Evolutionary conservation across 2,113 vertebrate species (phyloP), one percentile per base, ranked within the genome.

Genomic region (Nanorana parkeri): DNA sequence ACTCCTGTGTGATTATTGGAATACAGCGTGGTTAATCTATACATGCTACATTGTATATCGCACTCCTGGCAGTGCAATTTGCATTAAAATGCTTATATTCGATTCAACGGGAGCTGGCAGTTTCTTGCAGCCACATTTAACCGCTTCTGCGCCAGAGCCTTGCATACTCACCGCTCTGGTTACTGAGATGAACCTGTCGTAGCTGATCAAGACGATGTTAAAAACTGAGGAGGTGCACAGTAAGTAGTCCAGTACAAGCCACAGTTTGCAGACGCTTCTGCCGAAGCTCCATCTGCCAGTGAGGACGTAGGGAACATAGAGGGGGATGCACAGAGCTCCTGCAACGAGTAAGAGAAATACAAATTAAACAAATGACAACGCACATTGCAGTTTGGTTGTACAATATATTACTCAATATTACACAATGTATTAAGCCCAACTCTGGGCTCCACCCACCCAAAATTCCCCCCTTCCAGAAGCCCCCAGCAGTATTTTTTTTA

Each of bases 171-270:
- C 94, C 2, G 92, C 92, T 72, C 92, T 89, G 79, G 93, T 95
- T 80, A 95, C 94, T 0, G 94, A 95, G 73, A 94, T 88, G 85
- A 95, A 95, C 23, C 94, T 90, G 89, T 94, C 94, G 0, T 94
- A 95, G 89, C 94, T 95, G n/a, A 95, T 95, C 21, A 95, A 88
- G 0, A 94, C 94, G 2, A 95, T 94, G 84, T 94, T 95, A 90
- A 95, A 95, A 67, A 94, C 94, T 0, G 94, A 95, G 0, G 94
- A 92, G 68, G 94, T 90, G 85, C 94, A 94, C 54, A 95, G 92
- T 51, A 95, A 89, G 77, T 95, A 94, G 84, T 95, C 94, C 20
- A 93, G 87, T 10, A 95, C 94, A 85, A 95, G 86, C 94, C 94
- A 95, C 86, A 95, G 90, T 86, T 95, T 95, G 87, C 94, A 95